Conservation (phyloP, 2,888 invertebrate genomes). For the Plebejus argus region DNA sequence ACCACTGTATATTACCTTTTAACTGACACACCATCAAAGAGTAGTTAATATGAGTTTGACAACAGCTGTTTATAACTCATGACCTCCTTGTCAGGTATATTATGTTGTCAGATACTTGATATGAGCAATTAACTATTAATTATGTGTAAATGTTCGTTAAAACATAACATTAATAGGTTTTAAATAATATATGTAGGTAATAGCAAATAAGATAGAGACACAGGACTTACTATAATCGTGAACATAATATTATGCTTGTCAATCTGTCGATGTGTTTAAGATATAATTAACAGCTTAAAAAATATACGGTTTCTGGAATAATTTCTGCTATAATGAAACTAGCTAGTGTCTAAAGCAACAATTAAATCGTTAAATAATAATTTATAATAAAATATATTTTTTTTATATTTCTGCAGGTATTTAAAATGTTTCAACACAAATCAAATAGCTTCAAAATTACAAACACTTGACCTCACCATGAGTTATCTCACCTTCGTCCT, state of each 20-base stretch:
- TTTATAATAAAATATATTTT: no score
- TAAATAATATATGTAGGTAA: not conserved
- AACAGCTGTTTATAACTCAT: not conserved
- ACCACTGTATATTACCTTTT: not conserved
- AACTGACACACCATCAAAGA: conserved; percentile 4
- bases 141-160: not conserved
- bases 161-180: not conserved
- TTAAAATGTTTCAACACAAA: no score
- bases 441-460: conserved; percentile 10
- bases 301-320: no score
- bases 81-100: not conserved
- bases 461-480: not conserved
- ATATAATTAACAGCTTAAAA: no score
- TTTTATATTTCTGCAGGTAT: no score
- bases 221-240: no score
- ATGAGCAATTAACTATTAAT: conserved; percentile 3
- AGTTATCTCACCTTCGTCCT: not conserved
- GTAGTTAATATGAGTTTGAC: conserved; percentile 10
- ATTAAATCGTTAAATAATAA: no score
- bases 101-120: conserved; percentile 4
- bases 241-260: no score
- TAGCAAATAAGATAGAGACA: no score
- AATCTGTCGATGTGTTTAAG: no score
- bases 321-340: no score
- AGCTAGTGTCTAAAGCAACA: no score